Percentiles rank a stretch among this genome's conserved stretches.
phyloP scores from a whole-genome alignment of 2,888 invertebrate genomes.

The Esperia sulphurella region DNA sequence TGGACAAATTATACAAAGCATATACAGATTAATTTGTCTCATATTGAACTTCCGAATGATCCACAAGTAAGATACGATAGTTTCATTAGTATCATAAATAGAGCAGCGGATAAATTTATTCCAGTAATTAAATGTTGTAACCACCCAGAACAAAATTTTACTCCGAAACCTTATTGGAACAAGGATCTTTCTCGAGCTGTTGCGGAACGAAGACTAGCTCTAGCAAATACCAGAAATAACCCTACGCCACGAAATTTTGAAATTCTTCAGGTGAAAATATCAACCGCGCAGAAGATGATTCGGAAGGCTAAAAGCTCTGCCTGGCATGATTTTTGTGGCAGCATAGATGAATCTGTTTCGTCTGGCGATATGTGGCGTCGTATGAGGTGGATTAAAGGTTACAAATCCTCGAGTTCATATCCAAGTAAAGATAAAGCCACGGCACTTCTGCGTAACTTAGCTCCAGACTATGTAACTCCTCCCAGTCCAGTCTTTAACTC shows the following conservation, averaged over 20 bases:
- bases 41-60: no score
- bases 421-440: no score
- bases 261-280: neutral
- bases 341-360: neutral
- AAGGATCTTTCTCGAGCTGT: neutral
- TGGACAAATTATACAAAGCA: neutral
- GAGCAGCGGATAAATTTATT: conserved; percentile 1
- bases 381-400: conserved; percentile 5
- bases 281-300: neutral
- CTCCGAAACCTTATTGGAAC: conserved; percentile 2
- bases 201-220: conserved; percentile 2
- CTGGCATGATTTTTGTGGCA: conserved; percentile 1
- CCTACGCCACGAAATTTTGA: neutral
- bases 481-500: neutral
- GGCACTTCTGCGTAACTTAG: neutral
- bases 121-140: conserved; percentile 5
- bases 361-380: conserved; percentile 5
- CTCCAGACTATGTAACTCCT: neutral
- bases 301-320: neutral
- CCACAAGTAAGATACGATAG: no score
- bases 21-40: no score
- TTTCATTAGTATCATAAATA: no score
- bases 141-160: conserved; percentile 1
- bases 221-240: conserved; percentile 1
- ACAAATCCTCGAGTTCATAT: neutral